Evolutionary conservation across 2,113 vertebrate species (phyloP).

Genomic region (Poeciliopsis occidentalis): DNA sequence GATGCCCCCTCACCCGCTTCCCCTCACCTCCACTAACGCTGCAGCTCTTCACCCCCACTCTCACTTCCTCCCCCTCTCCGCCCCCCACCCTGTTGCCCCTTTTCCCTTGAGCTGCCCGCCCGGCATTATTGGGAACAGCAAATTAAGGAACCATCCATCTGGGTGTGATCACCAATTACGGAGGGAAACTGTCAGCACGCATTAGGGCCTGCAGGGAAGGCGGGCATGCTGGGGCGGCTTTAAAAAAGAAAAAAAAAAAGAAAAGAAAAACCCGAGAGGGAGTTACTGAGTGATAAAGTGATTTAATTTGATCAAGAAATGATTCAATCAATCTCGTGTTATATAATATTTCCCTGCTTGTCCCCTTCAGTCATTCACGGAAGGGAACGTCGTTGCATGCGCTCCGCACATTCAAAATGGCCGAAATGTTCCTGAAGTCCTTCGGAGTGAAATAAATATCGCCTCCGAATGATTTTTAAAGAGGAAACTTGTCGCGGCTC

Average conservation of each 20-base stretch:
- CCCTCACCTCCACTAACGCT: constrained; percentile 20
- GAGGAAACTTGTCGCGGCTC: constrained; percentile 52
- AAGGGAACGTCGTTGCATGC: background rate
- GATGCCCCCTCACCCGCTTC: constrained; percentile 21
- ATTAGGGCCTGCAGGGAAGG: constrained; percentile 80
- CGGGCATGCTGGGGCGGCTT: constrained; percentile 72
- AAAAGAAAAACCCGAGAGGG: constrained; percentile 19
- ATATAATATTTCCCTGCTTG: background rate
- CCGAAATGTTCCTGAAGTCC: background rate
- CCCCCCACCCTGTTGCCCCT: constrained; percentile 37
- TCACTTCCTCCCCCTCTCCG: background rate
- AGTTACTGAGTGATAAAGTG: constrained; percentile 35
- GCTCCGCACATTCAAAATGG: background rate
- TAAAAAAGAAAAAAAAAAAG: constrained; percentile 43
- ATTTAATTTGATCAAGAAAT: constrained; percentile 34
- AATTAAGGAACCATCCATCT: constrained; percentile 84
- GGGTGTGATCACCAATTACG: constrained; percentile 86
- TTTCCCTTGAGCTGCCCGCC: constrained; percentile 71
- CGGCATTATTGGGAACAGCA: constrained; percentile 81
- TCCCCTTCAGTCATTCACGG: background rate
- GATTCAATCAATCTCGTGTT: background rate
- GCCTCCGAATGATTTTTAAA: constrained; percentile 60
- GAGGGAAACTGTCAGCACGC: constrained; percentile 82
- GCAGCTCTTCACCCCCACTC: constrained; percentile 6
- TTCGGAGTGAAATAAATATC: background rate